A percentile compares a stretch with the other conserved stretches of the same genome.
Evolutionary conservation across 2,888 invertebrate genomes (phyloP).

Genomic region (Synanthedon vespiformis): DNA sequence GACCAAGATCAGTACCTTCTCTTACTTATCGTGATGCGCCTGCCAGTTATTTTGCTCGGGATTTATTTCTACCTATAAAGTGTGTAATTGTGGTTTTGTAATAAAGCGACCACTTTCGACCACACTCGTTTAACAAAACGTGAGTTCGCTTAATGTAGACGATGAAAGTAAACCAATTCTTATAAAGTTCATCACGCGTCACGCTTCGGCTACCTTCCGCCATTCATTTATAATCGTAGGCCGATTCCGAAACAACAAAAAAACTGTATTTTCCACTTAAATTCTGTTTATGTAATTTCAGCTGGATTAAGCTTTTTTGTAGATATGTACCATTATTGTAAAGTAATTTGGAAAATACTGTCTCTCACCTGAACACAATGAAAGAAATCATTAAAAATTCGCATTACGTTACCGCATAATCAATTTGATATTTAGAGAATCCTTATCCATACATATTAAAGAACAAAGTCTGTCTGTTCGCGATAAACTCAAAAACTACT

Average conservation of each 20-base stretch:
- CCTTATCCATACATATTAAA: too few species aligned
- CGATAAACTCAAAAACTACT: too few species aligned
- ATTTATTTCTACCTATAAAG: background rate
- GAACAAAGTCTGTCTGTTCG: too few species aligned
- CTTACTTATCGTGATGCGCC: background rate
- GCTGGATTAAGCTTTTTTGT: too few species aligned
- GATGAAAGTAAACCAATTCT: constrained; percentile 33
- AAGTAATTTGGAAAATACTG: too few species aligned
- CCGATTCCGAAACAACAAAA: background rate
- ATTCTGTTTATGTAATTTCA: too few species aligned
- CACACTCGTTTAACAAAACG: constrained; percentile 29
- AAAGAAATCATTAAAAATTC: too few species aligned
- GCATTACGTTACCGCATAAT: too few species aligned
- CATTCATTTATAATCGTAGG: constrained; percentile 4
- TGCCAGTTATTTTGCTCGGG: background rate
- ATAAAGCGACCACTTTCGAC: constrained; percentile 5
- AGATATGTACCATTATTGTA: too few species aligned
- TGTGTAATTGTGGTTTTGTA: constrained; percentile 27
- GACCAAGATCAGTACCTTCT: background rate
- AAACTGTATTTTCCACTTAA: too few species aligned
- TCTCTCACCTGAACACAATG: too few species aligned
- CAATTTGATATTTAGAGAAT: too few species aligned
- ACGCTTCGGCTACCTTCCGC: constrained; percentile 12
- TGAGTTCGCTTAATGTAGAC: constrained; percentile 27
- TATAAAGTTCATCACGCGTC: constrained; percentile 16